phyloP scores from a whole-genome alignment of 2,113 vertebrate genomes.

The Laticauda colubrina region DNA sequence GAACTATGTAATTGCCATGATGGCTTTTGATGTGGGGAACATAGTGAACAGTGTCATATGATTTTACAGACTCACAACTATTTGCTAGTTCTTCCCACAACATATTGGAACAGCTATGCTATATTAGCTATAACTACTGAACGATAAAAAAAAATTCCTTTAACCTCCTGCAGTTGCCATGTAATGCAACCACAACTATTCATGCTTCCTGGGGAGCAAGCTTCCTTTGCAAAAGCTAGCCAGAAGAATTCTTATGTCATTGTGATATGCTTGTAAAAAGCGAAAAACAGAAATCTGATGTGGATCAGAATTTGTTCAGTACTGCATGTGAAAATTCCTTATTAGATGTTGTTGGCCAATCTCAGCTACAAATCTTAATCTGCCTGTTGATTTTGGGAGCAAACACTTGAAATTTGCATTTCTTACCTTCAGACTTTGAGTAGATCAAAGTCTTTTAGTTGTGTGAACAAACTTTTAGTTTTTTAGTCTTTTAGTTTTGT shows the following conservation, averaged over 20 bases:
- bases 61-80: slow-evolving; percentile 7
- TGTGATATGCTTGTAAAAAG: slow-evolving; percentile 4
- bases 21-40: not conserved
- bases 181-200: not conserved
- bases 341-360: not conserved
- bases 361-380: slow-evolving; percentile 4
- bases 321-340: not conserved
- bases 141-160: not conserved
- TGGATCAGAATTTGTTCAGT: not conserved
- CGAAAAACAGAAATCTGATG: not conserved
- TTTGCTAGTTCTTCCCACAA: not conserved
- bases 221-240: slow-evolving; percentile 28
- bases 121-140: not conserved
- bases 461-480: no score
- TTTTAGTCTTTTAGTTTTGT: not conserved
- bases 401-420: slow-evolving; percentile 46
- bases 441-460: slow-evolving; percentile 43
- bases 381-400: slow-evolving; percentile 10
- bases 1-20: not conserved
- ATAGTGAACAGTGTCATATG: not conserved
- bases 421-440: slow-evolving; percentile 45
- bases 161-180: not conserved
- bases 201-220: slow-evolving; percentile 25
- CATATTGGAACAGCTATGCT: not conserved
- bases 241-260: slow-evolving; percentile 4